These are phyloP conservation scores for Neocrepidodera transversa DNA, from an alignment of 2,888 invertebrate genomes.

Conservation along the genomic window DNA sequence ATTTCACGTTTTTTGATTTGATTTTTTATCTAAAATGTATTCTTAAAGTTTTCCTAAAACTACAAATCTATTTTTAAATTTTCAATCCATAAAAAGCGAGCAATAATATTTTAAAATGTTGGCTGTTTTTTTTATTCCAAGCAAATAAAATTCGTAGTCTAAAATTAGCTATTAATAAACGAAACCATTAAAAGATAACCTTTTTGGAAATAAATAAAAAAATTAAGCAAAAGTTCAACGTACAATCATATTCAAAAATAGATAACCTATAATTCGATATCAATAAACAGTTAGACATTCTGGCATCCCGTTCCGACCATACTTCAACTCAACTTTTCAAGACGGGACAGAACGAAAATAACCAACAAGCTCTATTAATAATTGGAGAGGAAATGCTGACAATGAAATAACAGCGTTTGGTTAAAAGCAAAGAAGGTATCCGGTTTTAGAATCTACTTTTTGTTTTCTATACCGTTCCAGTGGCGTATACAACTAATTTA, in stretches of 20 bases:
- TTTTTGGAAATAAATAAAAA: no score
- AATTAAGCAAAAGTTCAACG: neutral
- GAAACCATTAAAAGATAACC: no score
- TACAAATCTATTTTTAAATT: no score
- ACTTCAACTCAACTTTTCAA: conserved; percentile 13
- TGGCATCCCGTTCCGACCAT: conserved; percentile 2
- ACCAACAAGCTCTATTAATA: conserved; percentile 19
- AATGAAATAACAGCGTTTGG: conserved; percentile 10
- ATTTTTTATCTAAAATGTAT: no score
- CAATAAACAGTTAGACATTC: conserved; percentile 21
- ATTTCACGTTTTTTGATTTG: no score
- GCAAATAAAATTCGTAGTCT: no score
- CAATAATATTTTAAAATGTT: no score
- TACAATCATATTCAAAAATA: conserved; percentile 10
- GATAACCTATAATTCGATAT: conserved; percentile 17
- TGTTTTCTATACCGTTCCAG: neutral
- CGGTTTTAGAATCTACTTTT: neutral
- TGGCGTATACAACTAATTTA: no score
- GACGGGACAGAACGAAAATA: conserved; percentile 11
- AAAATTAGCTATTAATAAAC: no score
- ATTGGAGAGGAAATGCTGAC: conserved; percentile 15
- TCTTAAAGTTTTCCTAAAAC: no score
- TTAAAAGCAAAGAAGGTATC: neutral
- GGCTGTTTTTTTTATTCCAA: no score
- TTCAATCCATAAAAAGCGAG: no score